phyloP scores from a whole-genome alignment of 2,797 vertebrate genomes.

The Apodemus agrarius region DNA sequence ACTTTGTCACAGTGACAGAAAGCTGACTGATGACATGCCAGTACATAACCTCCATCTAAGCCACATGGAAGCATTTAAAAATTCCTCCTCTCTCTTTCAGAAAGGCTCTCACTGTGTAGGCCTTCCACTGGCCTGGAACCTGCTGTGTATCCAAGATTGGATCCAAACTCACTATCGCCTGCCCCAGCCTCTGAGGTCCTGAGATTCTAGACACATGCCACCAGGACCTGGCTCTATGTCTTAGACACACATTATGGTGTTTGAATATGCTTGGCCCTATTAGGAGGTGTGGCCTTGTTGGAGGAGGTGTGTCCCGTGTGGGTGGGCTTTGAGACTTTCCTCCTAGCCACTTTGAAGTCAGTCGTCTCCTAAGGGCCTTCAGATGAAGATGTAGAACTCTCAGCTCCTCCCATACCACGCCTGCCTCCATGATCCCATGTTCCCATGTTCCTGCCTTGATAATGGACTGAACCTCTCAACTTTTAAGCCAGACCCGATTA shows the following conservation, averaged over 20 bases:
- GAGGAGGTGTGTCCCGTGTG: not conserved
- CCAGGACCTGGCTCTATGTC: not conserved
- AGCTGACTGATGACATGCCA: not conserved
- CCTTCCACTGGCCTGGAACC: not conserved
- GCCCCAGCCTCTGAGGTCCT: not conserved
- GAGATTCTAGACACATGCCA: not conserved
- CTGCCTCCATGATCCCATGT: not conserved
- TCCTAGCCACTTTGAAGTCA: not conserved
- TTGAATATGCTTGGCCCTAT: not conserved
- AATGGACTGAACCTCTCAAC: not conserved
- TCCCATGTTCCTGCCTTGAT: not conserved
- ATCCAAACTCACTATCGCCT: not conserved
- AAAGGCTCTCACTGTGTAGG: not conserved
- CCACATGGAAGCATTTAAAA: not conserved
- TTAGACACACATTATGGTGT: not conserved
- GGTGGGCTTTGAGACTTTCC: not conserved
- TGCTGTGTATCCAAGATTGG: not conserved
- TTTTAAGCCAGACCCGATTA: not conserved
- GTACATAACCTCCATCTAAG: not conserved
- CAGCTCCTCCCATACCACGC: not conserved
- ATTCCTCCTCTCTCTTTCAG: not conserved
- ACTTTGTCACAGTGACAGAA: not conserved
- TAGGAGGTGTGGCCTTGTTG: not conserved
- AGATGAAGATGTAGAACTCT: not conserved
- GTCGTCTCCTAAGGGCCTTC: not conserved